phyloP scores from a whole-genome alignment of 2,797 vertebrate species.

The Bufotes viridis region DNA sequence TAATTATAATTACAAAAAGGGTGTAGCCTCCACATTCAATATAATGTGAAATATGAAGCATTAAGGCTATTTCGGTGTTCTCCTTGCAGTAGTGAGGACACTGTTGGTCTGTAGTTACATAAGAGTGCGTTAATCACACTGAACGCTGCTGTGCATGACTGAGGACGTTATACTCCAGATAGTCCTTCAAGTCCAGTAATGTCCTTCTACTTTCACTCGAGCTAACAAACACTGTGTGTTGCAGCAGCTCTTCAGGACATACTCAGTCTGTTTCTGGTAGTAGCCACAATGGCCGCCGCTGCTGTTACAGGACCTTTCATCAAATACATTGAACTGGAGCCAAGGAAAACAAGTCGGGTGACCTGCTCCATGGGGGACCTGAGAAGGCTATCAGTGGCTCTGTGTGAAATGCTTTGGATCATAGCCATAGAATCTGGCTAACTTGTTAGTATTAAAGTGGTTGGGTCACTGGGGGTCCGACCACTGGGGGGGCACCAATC shows the following conservation, averaged over 20 bases:
- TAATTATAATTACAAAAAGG: slow-evolving; percentile 64
- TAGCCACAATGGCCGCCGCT: neutral
- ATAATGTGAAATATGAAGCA: slow-evolving; percentile 25
- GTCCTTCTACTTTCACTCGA: neutral
- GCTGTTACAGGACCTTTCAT: neutral
- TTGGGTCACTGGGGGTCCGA: no score
- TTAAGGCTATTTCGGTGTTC: neutral
- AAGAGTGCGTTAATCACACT: neutral
- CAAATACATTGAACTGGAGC: neutral
- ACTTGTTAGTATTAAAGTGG: slow-evolving; percentile 34
- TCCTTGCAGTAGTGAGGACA: neutral
- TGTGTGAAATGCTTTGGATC: slow-evolving; percentile 11
- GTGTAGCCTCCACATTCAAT: slow-evolving; percentile 73
- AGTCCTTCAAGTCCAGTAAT: neutral
- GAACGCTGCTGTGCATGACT: neutral
- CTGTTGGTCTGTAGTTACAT: neutral
- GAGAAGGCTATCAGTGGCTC: neutral
- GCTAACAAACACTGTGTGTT: neutral
- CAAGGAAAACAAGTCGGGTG: neutral
- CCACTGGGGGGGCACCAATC: no score
- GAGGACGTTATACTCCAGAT: neutral
- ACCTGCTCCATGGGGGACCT: neutral
- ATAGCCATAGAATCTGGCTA: slow-evolving; percentile 24
- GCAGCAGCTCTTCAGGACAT: neutral
- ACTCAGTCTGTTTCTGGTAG: neutral